phyloP scores from a whole-genome alignment of 2,113 vertebrate species.

The Embiotoca jacksoni region DNA sequence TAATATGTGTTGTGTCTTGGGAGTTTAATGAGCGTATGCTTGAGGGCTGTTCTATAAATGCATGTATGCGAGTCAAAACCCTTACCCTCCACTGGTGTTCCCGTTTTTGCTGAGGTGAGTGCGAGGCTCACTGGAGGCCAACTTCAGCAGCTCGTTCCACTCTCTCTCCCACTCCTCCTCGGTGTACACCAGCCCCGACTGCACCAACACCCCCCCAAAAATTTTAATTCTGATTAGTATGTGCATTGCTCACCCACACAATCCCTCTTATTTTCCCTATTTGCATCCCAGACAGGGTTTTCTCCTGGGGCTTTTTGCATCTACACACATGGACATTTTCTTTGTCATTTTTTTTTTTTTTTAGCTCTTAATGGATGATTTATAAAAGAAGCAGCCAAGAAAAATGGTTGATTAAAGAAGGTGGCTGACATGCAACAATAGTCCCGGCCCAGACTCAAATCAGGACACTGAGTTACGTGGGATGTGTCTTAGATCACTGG shows the following conservation, averaged over 20 bases:
- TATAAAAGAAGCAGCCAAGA: neutral
- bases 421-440: slow-evolving; percentile 21
- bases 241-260: slow-evolving; percentile 46
- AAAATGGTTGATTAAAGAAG: slow-evolving; percentile 13
- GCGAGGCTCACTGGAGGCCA: slow-evolving; percentile 97
- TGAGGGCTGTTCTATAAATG: neutral
- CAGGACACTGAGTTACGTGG: slow-evolving; percentile 9
- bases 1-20: neutral
- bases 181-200: slow-evolving; percentile 98
- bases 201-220: slow-evolving; percentile 47
- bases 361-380: neutral
- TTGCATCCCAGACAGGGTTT: slow-evolving; percentile 10
- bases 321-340: neutral
- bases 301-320: slow-evolving; percentile 6
- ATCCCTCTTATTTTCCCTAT: slow-evolving; percentile 23
- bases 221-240: slow-evolving; percentile 35
- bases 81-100: slow-evolving; percentile 93
- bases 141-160: slow-evolving; percentile 96
- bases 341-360: neutral
- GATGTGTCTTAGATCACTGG: slow-evolving; percentile 34
- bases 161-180: slow-evolving; percentile 98
- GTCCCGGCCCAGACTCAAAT: slow-evolving; percentile 24
- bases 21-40: neutral
- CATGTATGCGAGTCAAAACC: neutral
- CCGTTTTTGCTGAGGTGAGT: slow-evolving; percentile 94